These are phyloP conservation scores for Eueremaeus valkanovi DNA, from an alignment of 2,888 invertebrate genomes.

Conservation along the genomic window DNA sequence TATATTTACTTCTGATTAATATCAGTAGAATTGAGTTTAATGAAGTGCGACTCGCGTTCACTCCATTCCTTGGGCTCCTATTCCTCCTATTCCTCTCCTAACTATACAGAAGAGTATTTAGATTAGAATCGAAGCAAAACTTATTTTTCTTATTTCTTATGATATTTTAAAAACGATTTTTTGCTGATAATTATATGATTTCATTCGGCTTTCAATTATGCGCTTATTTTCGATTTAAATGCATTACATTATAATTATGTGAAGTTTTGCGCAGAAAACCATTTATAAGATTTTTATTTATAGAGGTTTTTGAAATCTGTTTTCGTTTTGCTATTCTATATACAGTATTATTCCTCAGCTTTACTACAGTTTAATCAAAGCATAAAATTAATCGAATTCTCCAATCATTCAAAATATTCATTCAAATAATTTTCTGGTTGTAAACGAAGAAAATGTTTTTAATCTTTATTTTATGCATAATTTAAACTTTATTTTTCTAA, in stretches of 20 bases:
- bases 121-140: conserved; percentile 4
- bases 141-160: background rate
- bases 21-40: conserved; percentile 30
- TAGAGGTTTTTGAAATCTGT: background rate
- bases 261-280: background rate
- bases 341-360: background rate
- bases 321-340: background rate
- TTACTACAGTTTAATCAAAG: too few relatives aligned
- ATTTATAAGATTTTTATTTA: background rate
- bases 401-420: too few relatives aligned
- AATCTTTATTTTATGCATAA: too few relatives aligned
- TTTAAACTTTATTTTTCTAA: too few relatives aligned
- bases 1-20: conserved; percentile 29
- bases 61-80: background rate
- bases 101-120: too few relatives aligned
- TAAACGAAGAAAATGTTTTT: too few relatives aligned
- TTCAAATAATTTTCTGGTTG: too few relatives aligned
- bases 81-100: background rate
- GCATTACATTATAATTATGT: conserved; percentile 14
- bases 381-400: too few relatives aligned
- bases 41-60: conserved; percentile 31
- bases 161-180: background rate
- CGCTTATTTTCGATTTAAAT: conserved; percentile 24
- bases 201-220: conserved; percentile 14
- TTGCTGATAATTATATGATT: conserved; percentile 23